These are phyloP conservation scores for Phrixothrix hirtus DNA, from an alignment of 2,888 invertebrate species.

Conservation along the genomic window DNA sequence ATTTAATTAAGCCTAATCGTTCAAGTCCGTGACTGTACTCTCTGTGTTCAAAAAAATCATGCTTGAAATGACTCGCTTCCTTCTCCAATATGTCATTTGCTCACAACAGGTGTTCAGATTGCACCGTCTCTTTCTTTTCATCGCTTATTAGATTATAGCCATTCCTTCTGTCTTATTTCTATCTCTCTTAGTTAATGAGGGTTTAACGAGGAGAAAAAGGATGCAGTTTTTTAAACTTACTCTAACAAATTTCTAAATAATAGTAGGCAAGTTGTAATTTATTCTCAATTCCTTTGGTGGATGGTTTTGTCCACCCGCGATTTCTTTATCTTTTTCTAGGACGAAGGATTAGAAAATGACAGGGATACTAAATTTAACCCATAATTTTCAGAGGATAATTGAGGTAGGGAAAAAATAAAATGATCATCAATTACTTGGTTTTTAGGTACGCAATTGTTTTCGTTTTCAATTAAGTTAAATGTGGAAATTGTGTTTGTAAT, in stretches of 20 bases:
- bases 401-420: slow-evolving; percentile 39
- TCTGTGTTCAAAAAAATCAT: slow-evolving; percentile 47
- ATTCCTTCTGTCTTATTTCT: too few species aligned
- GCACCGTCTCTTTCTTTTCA: slow-evolving; percentile 30
- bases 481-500: too few species aligned
- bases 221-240: slow-evolving; percentile 5
- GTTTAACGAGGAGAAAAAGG: slow-evolving; percentile 14
- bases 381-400: slow-evolving; percentile 21
- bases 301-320: slow-evolving; percentile 21
- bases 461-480: slow-evolving; percentile 41
- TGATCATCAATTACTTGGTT: slow-evolving; percentile 48
- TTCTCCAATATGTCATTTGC: slow-evolving; percentile 52
- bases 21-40: slow-evolving; percentile 53
- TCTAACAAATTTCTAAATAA: slow-evolving; percentile 27
- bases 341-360: slow-evolving; percentile 14
- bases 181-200: slow-evolving; percentile 4
- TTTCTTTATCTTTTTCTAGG: slow-evolving; percentile 18
- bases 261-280: slow-evolving; percentile 23
- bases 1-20: slow-evolving; percentile 56
- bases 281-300: slow-evolving; percentile 7
- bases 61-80: slow-evolving; percentile 53
- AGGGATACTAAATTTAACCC: slow-evolving; percentile 1
- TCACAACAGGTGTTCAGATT: slow-evolving; percentile 50
- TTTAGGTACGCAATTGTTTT: slow-evolving; percentile 47
- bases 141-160: too few species aligned